Evolutionary conservation across 2,888 invertebrate species (phyloP), one percentile per base, ranked within the genome.

Genomic region (Cepaea hortensis): DNA sequence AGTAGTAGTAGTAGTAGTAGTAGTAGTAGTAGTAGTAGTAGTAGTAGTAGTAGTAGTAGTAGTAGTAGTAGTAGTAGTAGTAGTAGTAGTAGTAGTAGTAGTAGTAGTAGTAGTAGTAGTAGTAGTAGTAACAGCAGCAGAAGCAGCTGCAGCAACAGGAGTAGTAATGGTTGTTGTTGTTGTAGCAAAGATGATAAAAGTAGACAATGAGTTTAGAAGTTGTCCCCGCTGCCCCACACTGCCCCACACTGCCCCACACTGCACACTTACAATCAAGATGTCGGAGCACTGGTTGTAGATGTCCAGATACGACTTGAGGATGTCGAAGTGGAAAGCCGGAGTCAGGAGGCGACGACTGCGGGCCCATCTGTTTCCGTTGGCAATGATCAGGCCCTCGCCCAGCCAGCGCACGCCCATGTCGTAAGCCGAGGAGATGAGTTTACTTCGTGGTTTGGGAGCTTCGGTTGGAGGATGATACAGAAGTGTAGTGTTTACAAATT

Each of bases 381-480:
- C 89, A 11, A 91, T 89, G 15, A 92, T 87, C 9, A 92, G 85
- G 3, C 91, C 92, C 55, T 91, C 91, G 9, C 92, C 91, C 35
- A 91, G 83, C 91, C 91, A 92, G 18, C 88, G 89, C 20, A 91
- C 46, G 15, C 91, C 93, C 90, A 90, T 80, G 73, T 90, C 89
- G 77, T 91, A 92, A 5, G 75, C 75, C 0, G 88, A 80, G 46
- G 72, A 18, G 46, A 85, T 4, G 9, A 81, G 20, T 15, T 18
- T 46, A 6, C 83, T 82, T 3, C 88, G 81, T 9, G 88, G 87
- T 46, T 88, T 88, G 4, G 88, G 85, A 0, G 86, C 88, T 88
- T 20, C n/a, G 23, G 55, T 15, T 46, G 18, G 46, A 20, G 23
- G 15, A 18, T 75, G 76, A 75, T 75, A 75, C 6, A 18, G 6